These are phyloP conservation scores for Brenthis ino DNA, from an alignment of 2,888 invertebrate genomes.

Conservation along the genomic window DNA sequence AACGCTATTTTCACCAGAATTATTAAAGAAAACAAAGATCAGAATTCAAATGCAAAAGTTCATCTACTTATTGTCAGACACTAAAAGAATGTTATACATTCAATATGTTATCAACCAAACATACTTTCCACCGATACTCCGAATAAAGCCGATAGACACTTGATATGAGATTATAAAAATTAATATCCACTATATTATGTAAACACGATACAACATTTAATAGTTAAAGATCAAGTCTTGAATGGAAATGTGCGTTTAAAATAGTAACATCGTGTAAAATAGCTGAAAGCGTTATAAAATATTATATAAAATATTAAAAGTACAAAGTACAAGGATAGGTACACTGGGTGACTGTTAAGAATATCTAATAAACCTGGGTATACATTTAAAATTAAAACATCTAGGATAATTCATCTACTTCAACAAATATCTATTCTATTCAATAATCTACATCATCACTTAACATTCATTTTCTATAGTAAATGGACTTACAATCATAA, in stretches of 20 bases:
- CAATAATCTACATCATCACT: slow-evolving; percentile 42
- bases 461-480: slow-evolving; percentile 68
- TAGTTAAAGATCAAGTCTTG: slow-evolving; percentile 64
- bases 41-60: slow-evolving; percentile 46
- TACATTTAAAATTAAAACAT: slow-evolving; percentile 46
- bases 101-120: slow-evolving; percentile 37
- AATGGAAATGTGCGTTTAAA: slow-evolving; percentile 73
- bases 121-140: neutral
- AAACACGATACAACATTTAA: slow-evolving; percentile 56
- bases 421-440: slow-evolving; percentile 49
- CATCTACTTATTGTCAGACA: slow-evolving; percentile 77
- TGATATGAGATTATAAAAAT: slow-evolving; percentile 60
- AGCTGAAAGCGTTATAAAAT: slow-evolving; percentile 21
- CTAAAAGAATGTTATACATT: slow-evolving; percentile 69
- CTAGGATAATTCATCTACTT: slow-evolving; percentile 68
- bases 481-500: slow-evolving; percentile 79
- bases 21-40: slow-evolving; percentile 46
- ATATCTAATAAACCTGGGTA: slow-evolving; percentile 43
- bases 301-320: slow-evolving; percentile 20
- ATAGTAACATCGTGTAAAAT: slow-evolving; percentile 19
- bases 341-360: slow-evolving; percentile 32
- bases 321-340: slow-evolving; percentile 8
- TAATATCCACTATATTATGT: slow-evolving; percentile 57
- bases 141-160: slow-evolving; percentile 21
- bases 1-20: slow-evolving; percentile 43